phyloP scores from a whole-genome alignment of 2,113 vertebrate genomes.

The Hystrix brachyura region DNA sequence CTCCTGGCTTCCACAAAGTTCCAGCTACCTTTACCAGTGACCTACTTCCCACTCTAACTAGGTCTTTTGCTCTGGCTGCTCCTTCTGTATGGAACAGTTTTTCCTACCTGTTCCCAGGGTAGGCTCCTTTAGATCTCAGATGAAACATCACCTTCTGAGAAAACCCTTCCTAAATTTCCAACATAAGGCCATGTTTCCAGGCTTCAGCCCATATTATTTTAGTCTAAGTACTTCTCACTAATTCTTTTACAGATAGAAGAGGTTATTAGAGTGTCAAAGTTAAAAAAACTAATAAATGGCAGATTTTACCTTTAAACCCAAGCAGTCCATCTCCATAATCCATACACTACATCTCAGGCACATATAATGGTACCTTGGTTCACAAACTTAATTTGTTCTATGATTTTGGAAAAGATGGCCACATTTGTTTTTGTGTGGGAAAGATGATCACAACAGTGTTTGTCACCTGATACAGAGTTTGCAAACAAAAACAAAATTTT shows the following conservation, averaged over 20 bases:
- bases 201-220: background rate
- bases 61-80: background rate
- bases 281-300: background rate
- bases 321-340: fast-evolving
- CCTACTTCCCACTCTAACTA: background rate
- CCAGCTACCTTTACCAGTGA: background rate
- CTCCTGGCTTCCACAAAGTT: background rate
- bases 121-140: background rate
- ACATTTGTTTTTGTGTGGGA: background rate
- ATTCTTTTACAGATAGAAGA: background rate
- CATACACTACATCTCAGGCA: background rate
- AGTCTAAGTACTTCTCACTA: background rate
- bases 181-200: background rate
- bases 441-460: background rate
- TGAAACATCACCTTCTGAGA: background rate
- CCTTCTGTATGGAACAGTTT: background rate
- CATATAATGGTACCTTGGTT: background rate
- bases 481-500: background rate
- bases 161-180: background rate
- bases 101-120: background rate
- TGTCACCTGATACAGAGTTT: background rate
- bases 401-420: background rate
- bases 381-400: background rate
- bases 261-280: background rate
- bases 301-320: background rate